Evolutionary conservation across 2,888 invertebrate genomes (phyloP), one percentile per base, ranked within the genome.

Genomic region (Meiosimyza platycephala): DNA sequence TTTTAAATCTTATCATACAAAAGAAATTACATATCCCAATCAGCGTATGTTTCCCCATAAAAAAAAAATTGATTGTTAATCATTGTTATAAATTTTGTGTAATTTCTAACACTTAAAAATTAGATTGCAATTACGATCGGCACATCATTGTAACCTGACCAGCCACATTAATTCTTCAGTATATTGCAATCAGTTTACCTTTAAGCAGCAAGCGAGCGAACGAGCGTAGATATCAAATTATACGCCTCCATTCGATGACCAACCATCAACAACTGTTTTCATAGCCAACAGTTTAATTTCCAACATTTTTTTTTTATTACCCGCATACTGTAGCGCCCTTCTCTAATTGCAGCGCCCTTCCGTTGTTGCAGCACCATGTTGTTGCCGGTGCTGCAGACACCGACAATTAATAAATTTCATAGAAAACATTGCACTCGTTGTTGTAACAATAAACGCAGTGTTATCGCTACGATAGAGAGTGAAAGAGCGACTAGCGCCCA

Each of bases 291-390:
- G 16, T 18, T 51, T 18, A 22, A 13, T 22, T 54, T 52, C 6
- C 50, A 2, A 22, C n/a, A 2, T 40, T 22, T 40, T 40, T 22
- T 40, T 64, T n/a, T 48, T 40, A 15, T 18, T 64, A 18, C 7
- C 22, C n/a, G 12, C 22, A 22, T 51, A 47, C 51, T 15, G 9
- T 51, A 28, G 12, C 13, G 18, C 50, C 51, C 51, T 22, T 13
- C 54, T 55, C 16, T 47, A 28, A 16, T 33, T 28, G 54, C 64
- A 50, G 71, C 72, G 73, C 75, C 76, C 79, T 76, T 80, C 79
- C 80, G 81, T 81, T 81, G 80, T 80, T 81, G 81, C 81, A 78
- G 79, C 81, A 80, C 80, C 81, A 74, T 80, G 80, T 81, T 79
- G 79, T 28, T 81, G 81, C 80, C 52, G 40, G 33, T 22, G 33